Evolutionary conservation across 2,797 vertebrate species (phyloP).

Genomic region (Notamacropus eugenii): DNA sequence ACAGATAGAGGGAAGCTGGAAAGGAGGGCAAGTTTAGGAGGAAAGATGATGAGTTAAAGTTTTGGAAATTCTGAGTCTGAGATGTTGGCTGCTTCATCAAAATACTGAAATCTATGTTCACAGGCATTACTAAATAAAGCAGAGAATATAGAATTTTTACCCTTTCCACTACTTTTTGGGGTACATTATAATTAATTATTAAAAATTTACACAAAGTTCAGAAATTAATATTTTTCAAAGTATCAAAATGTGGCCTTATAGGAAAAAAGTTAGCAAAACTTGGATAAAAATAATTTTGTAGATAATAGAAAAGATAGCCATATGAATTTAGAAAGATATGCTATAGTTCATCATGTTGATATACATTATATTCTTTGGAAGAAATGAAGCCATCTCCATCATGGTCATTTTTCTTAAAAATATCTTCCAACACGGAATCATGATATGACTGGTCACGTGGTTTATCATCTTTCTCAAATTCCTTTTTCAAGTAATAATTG

Average conservation of each 20-base stretch:
- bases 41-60: not conserved
- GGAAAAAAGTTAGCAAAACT: slow-evolving; percentile 52
- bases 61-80: not conserved
- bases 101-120: slow-evolving; percentile 1
- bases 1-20: not conserved
- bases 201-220: slow-evolving; percentile 43
- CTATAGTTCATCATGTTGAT: slow-evolving; percentile 95
- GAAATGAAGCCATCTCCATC: slow-evolving; percentile 93
- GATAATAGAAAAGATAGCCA: slow-evolving; percentile 47
- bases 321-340: slow-evolving; percentile 49
- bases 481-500: slow-evolving; percentile 90
- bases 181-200: slow-evolving; percentile 56
- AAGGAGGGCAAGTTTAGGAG: not conserved
- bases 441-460: slow-evolving; percentile 90
- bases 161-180: slow-evolving; percentile 45
- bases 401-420: slow-evolving; percentile 93
- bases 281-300: slow-evolving; percentile 39
- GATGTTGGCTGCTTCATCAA: not conserved
- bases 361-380: slow-evolving; percentile 94
- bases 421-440: slow-evolving; percentile 90
- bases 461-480: slow-evolving; percentile 91
- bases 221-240: slow-evolving; percentile 5
- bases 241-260: slow-evolving; percentile 42
- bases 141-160: slow-evolving; percentile 19
- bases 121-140: slow-evolving; percentile 32